Evolutionary conservation across 2,888 invertebrate genomes (phyloP).

Genomic region (Pterobdella sp.): DNA sequence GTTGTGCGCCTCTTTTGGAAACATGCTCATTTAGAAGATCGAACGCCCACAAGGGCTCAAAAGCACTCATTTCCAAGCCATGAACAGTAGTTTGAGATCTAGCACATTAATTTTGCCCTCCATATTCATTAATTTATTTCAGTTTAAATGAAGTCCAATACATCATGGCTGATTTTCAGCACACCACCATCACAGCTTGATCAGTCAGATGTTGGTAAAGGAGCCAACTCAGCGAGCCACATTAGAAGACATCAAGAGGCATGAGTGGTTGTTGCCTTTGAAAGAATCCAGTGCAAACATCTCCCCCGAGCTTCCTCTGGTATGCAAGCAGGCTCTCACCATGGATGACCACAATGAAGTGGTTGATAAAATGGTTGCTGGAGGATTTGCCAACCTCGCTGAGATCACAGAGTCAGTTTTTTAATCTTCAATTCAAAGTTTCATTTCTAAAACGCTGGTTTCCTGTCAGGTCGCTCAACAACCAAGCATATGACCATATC

Average conservation of each 20-base stretch:
- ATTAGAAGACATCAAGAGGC: slow-evolving; percentile 74
- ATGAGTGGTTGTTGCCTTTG: slow-evolving; percentile 63
- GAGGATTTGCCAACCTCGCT: slow-evolving; percentile 85
- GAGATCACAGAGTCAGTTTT: slow-evolving; percentile 73
- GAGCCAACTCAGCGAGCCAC: slow-evolving; percentile 84
- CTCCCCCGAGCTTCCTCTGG: slow-evolving; percentile 30
- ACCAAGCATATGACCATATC: slow-evolving; percentile 93
- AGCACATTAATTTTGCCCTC: background rate
- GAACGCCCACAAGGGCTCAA: too few relatives aligned
- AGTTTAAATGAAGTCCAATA: background rate
- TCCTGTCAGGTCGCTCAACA: slow-evolving; percentile 69
- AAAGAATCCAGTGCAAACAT: slow-evolving; percentile 36
- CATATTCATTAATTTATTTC: background rate
- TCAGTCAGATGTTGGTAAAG: slow-evolving; percentile 82
- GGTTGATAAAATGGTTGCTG: slow-evolving; percentile 89
- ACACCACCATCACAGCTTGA: slow-evolving; percentile 60
- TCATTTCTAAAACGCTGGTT: too few relatives aligned
- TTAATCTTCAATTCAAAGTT: background rate
- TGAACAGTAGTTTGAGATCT: too few relatives aligned
- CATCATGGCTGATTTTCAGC: background rate
- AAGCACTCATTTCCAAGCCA: too few relatives aligned
- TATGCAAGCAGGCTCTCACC: slow-evolving; percentile 70
- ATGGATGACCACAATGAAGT: slow-evolving; percentile 85
- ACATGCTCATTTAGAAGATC: too few relatives aligned
- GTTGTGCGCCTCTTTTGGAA: too few relatives aligned